A percentile compares a stretch with the other conserved stretches of the same genome.
Conservation (phyloP, 2,113 vertebrate genomes). For the Cyphomyrus discorhynchus region DNA sequence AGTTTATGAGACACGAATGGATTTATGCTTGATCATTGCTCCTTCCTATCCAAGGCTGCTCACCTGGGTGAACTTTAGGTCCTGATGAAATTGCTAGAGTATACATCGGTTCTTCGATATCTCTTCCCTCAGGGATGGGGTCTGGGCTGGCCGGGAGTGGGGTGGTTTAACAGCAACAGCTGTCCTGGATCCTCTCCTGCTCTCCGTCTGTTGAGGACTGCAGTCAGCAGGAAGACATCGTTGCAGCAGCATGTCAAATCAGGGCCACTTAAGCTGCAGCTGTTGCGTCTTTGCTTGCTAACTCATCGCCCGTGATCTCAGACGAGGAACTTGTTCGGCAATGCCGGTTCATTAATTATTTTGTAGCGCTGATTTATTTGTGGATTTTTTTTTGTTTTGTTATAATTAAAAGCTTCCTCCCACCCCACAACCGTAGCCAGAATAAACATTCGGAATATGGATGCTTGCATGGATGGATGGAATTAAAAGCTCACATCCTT, state of each 20-base stretch:
- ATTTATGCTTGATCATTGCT: not conserved
- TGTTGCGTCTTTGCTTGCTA: not conserved
- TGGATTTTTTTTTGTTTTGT: not conserved
- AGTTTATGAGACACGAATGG: not conserved
- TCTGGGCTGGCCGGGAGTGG: not conserved
- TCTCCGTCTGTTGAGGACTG: not conserved
- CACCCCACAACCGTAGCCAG: not conserved
- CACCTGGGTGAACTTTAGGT: not conserved
- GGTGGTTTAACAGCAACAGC: not conserved
- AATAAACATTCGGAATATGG: not conserved
- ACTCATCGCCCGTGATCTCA: not conserved
- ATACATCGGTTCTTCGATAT: not conserved
- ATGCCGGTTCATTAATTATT: not conserved
- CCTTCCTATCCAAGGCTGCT: not conserved
- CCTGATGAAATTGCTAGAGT: not conserved
- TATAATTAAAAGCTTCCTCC: not conserved
- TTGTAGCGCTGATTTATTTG: not conserved
- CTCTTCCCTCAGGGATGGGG: not conserved
- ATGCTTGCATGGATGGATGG: not conserved
- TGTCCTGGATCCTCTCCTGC: not conserved
- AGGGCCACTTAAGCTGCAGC: not conserved
- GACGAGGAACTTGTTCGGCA: not conserved
- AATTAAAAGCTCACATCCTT: not conserved
- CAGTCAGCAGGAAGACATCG: not conserved
- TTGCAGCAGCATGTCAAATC: not conserved